Percentiles rank a stretch among this genome's conserved stretches.
phyloP scores from a whole-genome alignment of 2,888 invertebrate genomes.

The Dryadula phaetusa region DNA sequence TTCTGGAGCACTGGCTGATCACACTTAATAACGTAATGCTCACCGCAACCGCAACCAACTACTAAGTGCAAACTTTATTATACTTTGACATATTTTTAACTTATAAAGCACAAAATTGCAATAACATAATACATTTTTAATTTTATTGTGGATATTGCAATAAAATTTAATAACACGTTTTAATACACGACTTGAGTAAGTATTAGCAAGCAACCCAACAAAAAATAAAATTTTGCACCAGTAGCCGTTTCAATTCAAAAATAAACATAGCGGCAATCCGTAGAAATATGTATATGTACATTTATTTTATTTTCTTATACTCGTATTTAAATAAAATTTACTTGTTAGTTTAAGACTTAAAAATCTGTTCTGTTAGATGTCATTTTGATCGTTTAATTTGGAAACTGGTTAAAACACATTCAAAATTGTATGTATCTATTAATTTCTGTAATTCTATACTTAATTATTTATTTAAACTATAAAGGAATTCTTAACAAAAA shows the following conservation, averaged over 20 bases:
- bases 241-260: conserved; percentile 61
- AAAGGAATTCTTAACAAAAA: no score
- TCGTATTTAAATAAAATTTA: background rate
- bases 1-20: conserved; percentile 66
- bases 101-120: conserved; percentile 12
- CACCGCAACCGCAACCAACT: conserved; percentile 60
- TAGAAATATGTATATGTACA: conserved; percentile 29
- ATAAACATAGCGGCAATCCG: conserved; percentile 48
- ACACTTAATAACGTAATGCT: conserved; percentile 74
- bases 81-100: conserved; percentile 33
- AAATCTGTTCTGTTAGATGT: background rate
- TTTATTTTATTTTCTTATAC: conserved; percentile 1
- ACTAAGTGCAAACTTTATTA: conserved; percentile 38
- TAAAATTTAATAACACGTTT: conserved; percentile 12
- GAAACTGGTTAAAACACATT: background rate
- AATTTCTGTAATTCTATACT: no score
- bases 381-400: background rate
- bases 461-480: no score
- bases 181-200: conserved; percentile 11
- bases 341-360: background rate
- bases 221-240: conserved; percentile 65
- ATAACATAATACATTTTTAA: background rate
- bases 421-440: background rate
- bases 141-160: background rate
- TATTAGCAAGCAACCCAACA: no score